Percentiles rank a stretch among this genome's conserved stretches.
These are phyloP conservation scores for Chaetodon trifascialis DNA, from an alignment of 2,113 vertebrate species.

Conservation along the genomic window DNA sequence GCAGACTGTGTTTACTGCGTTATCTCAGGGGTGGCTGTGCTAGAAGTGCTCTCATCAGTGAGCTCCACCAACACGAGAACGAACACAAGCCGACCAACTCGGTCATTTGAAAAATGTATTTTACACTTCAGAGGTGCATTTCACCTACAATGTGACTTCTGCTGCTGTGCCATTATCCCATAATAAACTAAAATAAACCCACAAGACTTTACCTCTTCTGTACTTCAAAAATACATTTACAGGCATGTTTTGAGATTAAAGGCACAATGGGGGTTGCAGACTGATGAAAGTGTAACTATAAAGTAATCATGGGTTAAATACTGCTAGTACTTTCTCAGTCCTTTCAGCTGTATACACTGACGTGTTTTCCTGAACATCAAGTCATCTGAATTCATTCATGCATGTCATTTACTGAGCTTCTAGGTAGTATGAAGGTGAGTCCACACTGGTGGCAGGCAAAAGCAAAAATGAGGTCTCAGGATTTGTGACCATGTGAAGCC, in stretches of 20 bases:
- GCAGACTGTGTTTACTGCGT: background rate
- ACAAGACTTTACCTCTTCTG: background rate
- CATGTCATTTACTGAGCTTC: background rate
- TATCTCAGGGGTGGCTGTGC: background rate
- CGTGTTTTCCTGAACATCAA: background rate
- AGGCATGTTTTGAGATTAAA: background rate
- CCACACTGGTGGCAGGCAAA: background rate
- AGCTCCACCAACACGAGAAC: background rate
- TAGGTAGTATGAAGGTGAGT: background rate
- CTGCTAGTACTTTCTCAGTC: background rate
- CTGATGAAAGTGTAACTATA: background rate
- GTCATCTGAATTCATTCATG: too few relatives aligned
- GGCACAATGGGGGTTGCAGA: background rate
- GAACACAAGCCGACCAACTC: background rate
- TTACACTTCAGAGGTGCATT: background rate
- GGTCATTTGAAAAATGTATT: background rate
- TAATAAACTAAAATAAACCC: background rate
- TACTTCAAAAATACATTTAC: background rate
- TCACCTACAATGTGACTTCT: background rate
- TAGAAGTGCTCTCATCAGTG: background rate
- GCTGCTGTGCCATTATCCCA: background rate
- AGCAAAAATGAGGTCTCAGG: background rate
- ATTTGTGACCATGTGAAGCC: background rate
- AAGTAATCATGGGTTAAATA: background rate
- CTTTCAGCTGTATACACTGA: background rate